A percentile compares a stretch with the other conserved stretches of the same genome.
phyloP scores from a whole-genome alignment of 1,140 invertebrate species.

The Zaprionus ornatus region DNA sequence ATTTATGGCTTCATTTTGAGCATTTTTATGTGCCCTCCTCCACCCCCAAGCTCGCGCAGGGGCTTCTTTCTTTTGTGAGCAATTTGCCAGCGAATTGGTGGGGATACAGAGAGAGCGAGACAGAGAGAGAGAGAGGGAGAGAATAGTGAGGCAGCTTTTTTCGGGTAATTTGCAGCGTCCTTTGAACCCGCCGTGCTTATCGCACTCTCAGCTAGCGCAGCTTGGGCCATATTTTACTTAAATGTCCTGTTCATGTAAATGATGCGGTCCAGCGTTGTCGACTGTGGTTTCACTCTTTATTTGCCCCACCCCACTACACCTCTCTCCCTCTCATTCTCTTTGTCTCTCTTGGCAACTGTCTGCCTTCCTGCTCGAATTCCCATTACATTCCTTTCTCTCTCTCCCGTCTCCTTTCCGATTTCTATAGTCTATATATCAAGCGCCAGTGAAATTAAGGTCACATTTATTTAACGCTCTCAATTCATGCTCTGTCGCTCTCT shows the following conservation, averaged over 20 bases:
- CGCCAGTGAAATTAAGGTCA: constrained; percentile 68
- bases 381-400: neutral
- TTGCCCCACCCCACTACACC: neutral
- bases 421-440: constrained; percentile 67
- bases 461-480: constrained; percentile 59
- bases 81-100: neutral
- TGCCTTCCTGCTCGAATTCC: constrained; percentile 6
- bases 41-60: neutral
- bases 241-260: constrained; percentile 76
- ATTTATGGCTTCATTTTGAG: constrained; percentile 82
- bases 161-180: constrained; percentile 70
- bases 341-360: neutral
- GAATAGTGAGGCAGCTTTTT: constrained; percentile 27
- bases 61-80: constrained; percentile 45
- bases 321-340: neutral
- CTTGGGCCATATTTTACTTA: constrained; percentile 74
- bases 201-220: constrained; percentile 60
- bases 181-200: constrained; percentile 65
- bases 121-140: too few species aligned
- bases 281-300: constrained; percentile 12
- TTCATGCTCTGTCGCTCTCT: constrained; percentile 8
- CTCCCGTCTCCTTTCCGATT: constrained; percentile 17
- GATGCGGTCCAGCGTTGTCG: constrained; percentile 28
- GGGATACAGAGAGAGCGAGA: too few species aligned
- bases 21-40: constrained; percentile 62